Base-by-base conservation (phyloP, 92 coral and sea anemone genomes). In the Siderastrea siderea region DNA sequence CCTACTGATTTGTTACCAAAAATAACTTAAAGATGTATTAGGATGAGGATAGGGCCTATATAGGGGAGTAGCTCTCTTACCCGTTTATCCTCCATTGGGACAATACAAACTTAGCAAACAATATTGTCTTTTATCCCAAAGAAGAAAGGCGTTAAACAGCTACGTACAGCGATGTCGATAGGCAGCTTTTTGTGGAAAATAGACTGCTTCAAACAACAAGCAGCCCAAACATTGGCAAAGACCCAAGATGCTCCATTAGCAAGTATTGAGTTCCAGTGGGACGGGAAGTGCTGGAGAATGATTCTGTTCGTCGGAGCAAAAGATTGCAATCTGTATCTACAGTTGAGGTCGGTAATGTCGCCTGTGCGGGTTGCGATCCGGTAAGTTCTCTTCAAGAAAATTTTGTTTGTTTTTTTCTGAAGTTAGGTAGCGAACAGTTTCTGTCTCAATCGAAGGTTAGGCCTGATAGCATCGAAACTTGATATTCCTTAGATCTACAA, bases 251-350 rank as follows among this genome's bases (percentile, higher is more conserved):
- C 7, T 17, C 74, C 74, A 17, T 5, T 69, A 9, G 3, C 48
- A 47, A 69, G 74, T 19, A 43, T 1, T 5, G 74, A 43, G 6
- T 69, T 69, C 50, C 6, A 69, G 3, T 69, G 6, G 6, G 74
- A 69, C n/a, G 74, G 74, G n/a, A 69, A n/a, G 50, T 4, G 47
- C 1, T 69, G 74, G 74, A 69, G 74, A 46, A 38, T 69, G 74
- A 3, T 69, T 6, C 13, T 69, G 74, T 69, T 38, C 52, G 15
- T 69, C 10, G 74, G 10, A 69, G 6, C 74, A 0, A 7, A 6
- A 43, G 17, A 43, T 6, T 69, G 74, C 74, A 69, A 47, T 0
- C 47, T 69, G 12, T 69, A 69, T 46, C 12, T 47, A 10, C 74
- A 69, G 15, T 19, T 69, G 48, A 26, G 48, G 50, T n/a, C 74